phyloP scores from a whole-genome alignment of 2,888 invertebrate species.

The Microctonus hyperodae region DNA sequence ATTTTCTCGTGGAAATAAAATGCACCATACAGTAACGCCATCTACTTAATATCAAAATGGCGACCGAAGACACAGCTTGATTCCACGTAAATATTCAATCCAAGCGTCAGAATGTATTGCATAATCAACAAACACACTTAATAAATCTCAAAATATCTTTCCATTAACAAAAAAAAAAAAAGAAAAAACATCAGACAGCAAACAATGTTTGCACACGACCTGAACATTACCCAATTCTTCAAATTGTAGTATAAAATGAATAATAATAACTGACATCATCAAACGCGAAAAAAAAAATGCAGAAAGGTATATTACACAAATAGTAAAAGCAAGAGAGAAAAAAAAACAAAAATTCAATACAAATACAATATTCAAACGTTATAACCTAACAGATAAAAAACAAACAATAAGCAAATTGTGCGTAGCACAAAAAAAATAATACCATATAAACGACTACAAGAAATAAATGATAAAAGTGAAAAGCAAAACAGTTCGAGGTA shows the following conservation, averaged over 20 bases:
- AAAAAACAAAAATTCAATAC: no score
- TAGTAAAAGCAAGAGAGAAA: neutral
- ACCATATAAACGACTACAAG: slow-evolving; percentile 28
- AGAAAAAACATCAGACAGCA: neutral
- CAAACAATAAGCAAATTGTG: neutral
- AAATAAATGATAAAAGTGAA: slow-evolving; percentile 35
- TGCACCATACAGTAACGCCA: neutral
- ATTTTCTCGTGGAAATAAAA: neutral
- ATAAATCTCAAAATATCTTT: neutral
- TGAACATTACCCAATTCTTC: neutral
- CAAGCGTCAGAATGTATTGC: neutral
- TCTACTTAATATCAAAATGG: neutral
- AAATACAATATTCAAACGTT: neutral
- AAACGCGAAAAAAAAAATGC: neutral
- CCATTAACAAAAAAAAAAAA: neutral
- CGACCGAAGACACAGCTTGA: neutral
- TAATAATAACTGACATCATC: no score
- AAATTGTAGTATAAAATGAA: no score
- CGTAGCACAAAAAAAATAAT: slow-evolving; percentile 13
- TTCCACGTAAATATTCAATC: neutral
- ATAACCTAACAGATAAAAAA: neutral
- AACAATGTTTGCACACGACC: neutral
- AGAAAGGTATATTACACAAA: neutral
- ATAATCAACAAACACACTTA: neutral
- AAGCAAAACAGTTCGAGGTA: slow-evolving; percentile 17